Base-by-base conservation (phyloP, 2,888 invertebrate genomes). In the Andrena marginata region DNA sequence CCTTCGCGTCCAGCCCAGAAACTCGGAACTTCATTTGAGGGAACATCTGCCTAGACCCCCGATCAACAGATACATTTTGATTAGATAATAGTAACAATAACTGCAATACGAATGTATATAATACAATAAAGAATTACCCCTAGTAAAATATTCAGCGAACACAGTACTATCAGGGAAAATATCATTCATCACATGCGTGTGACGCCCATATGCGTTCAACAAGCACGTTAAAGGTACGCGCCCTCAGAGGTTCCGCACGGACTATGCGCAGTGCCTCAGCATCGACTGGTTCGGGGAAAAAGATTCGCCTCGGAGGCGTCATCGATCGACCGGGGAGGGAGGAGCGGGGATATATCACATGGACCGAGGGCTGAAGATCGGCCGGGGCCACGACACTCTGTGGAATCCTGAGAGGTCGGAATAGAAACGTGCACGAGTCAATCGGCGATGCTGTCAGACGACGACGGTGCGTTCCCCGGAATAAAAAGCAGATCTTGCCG, bases 11-110 rank as follows among this genome's bases (percentile, higher is more conserved):
- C 95, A 99, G 96, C 92, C 99, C 99, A 94, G 98, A 98, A 93
- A 99, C 98, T 94, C 99, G 97, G 95, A 99, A 99, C 96, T 99
- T 99, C 97, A 98, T 99, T 95, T 99, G 99, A 93, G 99, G 99
- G 95, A 99, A 99, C 98, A 99, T 99, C 96, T 99, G 98, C 96
- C 99, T 99, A 97, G 87, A 97, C 94, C 87, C 86, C 90, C 89
- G 87, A 92, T 92, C 91, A 93, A 92, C 89, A 91, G 87, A 90
- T 87, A 92, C 86, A 91, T 10, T 80, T 72, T 78, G 73, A 90
- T 90, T 89, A 90, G 87, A 84, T 77, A 63, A 51, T n/a, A 42
- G 51, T 23, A 54, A 26, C n/a, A 0, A 23, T 1, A 5, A 13
- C n/a, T 1, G 2, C 1, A 2, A 6, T 0, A 13, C 13, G 48